These are phyloP conservation scores for Andrena minutula DNA, from an alignment of 2,888 invertebrate genomes.

Conservation along the genomic window DNA sequence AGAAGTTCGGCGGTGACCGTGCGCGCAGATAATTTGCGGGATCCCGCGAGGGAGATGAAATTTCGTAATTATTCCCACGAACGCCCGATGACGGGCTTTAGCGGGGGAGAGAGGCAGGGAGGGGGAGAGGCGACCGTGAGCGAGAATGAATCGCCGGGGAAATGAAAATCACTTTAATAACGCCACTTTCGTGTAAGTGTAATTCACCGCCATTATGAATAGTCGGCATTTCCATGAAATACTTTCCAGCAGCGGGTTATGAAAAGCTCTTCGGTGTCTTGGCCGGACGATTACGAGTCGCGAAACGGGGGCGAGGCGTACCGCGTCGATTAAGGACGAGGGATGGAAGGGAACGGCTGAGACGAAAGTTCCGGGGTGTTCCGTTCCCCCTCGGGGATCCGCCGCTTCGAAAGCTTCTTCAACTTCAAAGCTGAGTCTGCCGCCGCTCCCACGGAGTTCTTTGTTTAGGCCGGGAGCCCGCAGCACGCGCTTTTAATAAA, in stretches of 20 bases:
- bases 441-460: background rate
- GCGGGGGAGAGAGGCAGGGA: background rate
- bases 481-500: background rate
- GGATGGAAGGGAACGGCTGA: background rate
- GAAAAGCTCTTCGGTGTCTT: slow-evolving; percentile 20
- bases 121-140: background rate
- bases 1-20: slow-evolving; percentile 2
- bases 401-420: background rate
- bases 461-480: background rate
- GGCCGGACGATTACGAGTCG: slow-evolving; percentile 6
- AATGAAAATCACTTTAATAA: slow-evolving; percentile 55
- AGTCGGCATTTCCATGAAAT: slow-evolving; percentile 12
- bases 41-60: slow-evolving; percentile 38
- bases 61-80: slow-evolving; percentile 40
- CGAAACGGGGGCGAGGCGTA: background rate
- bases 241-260: slow-evolving; percentile 6
- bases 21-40: slow-evolving; percentile 38
- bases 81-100: background rate
- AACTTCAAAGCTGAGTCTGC: background rate
- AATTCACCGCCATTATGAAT: slow-evolving; percentile 16
- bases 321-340: slow-evolving; percentile 5
- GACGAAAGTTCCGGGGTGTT: background rate
- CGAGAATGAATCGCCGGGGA: slow-evolving; percentile 43
- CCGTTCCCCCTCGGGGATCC: background rate
- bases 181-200: slow-evolving; percentile 24